Evolutionary conservation across 2,113 vertebrate genomes (phyloP).

Genomic region (Cichladusa arquata): DNA sequence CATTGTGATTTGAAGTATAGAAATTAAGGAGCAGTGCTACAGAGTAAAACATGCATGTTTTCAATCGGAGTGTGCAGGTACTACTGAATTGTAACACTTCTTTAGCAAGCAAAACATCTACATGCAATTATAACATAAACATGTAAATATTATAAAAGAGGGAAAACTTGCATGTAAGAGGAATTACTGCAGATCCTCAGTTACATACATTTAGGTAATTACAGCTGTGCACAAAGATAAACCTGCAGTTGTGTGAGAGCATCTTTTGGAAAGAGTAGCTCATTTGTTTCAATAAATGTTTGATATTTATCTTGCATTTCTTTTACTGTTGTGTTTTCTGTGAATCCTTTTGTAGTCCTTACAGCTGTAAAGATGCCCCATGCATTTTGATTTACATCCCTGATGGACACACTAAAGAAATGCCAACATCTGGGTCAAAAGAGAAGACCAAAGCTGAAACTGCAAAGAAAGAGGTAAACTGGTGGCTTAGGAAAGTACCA

Average conservation of each 20-base stretch:
- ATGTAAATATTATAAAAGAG: neutral
- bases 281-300: neutral
- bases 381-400: constrained; percentile 94
- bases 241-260: neutral
- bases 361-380: constrained; percentile 93
- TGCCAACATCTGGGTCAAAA: constrained; percentile 96
- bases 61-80: neutral
- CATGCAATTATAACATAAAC: neutral
- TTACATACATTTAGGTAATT: neutral
- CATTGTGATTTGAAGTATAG: neutral
- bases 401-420: constrained; percentile 96
- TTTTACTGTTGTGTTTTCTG: neutral
- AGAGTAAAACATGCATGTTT: neutral
- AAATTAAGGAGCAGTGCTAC: neutral
- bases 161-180: neutral
- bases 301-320: neutral
- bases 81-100: neutral
- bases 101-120: neutral
- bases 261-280: neutral
- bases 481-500: neutral
- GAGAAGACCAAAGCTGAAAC: constrained; percentile 88
- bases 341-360: constrained; percentile 75
- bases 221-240: neutral
- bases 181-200: neutral
- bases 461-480: constrained; percentile 78